Base-by-base conservation (phyloP, 2,113 vertebrate species). In the Gnathonemus longibarbis region DNA sequence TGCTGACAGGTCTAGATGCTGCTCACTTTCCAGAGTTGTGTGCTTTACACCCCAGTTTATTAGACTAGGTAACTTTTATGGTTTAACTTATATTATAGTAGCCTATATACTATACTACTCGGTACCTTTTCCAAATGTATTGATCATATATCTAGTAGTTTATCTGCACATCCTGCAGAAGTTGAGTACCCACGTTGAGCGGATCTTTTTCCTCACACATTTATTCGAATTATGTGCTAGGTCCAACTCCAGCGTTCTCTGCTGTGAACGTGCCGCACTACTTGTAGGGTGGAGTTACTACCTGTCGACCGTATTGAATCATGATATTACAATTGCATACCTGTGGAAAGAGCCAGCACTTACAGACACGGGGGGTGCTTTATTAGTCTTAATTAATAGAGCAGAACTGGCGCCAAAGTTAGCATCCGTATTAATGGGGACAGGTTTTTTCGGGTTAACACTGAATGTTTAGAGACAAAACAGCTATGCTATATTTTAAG, bases 351-450 rank as follows among this genome's bases (percentile, higher is more conserved):
- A 24, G 48, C 17, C 49, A 42, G 35, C 48, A 45, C 50, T 89
- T 9, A 53, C 66, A 89, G 27, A 17, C 19, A 84, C 15, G 7
- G 50, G 77, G 19, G 48, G 88, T 42, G 48, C 88, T 74, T 70
- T 89, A 74, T 89, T 89, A 77, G 88, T 35, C 58, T 89, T 89
- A 77, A 89, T 70, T 88, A 88, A 62, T 24, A 45, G 49, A 87
- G 49, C 49, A 52, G n/a, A 49, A 31, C 48, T 87, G 87, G 87
- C 87, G 87, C 87, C 87, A 88, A 66, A 62, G 87, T 88, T 88
- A 62, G n/a, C 87, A 46, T 66, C 53, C 19, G 35, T 66, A 62
- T 66, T 62, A 88, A 88, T 45, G 53, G 45, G 87, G 87, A 88
- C 53, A 6, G 39, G 53, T 1, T 62, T 11, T 88, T 39, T 62